Percentiles rank a stretch among this genome's conserved stretches.
Evolutionary conservation across 2,888 invertebrate species (phyloP).

Genomic region (Marasmarcha lunaedactyla): DNA sequence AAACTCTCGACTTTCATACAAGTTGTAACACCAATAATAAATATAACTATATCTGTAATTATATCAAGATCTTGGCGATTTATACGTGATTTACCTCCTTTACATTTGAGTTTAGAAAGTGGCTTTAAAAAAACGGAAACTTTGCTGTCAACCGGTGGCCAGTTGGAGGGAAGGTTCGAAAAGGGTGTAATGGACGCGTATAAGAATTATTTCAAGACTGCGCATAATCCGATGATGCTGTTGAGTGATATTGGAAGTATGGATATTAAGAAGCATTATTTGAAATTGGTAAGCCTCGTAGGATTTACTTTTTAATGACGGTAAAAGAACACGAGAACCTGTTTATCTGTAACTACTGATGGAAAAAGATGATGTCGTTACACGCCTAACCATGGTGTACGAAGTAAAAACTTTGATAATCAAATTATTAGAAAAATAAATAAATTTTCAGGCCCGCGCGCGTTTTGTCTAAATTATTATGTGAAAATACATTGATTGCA

Average conservation of each 20-base stretch:
- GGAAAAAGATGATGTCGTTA: too few species aligned
- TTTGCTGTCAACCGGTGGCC: slow-evolving; percentile 30
- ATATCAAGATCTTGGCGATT: slow-evolving; percentile 59
- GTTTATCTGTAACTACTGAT: too few species aligned
- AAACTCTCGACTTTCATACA: slow-evolving; percentile 52
- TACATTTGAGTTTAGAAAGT: slow-evolving; percentile 63
- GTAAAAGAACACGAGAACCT: too few species aligned
- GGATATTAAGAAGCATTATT: slow-evolving; percentile 45
- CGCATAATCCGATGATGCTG: slow-evolving; percentile 30
- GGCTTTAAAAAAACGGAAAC: slow-evolving; percentile 45
- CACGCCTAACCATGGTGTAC: too few species aligned
- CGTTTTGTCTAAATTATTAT: too few species aligned
- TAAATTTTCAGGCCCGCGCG: too few species aligned
- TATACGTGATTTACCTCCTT: slow-evolving; percentile 68
- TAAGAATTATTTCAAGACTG: slow-evolving; percentile 40
- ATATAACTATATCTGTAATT: slow-evolving; percentile 49
- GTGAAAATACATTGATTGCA: too few species aligned
- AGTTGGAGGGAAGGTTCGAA: slow-evolving; percentile 32
- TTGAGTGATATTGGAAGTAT: slow-evolving; percentile 39
- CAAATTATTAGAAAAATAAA: too few species aligned
- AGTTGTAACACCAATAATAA: slow-evolving; percentile 51
- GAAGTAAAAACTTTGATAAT: too few species aligned
- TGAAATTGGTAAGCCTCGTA: slow-evolving; percentile 44
- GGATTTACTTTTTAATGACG: too few species aligned
- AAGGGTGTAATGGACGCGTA: slow-evolving; percentile 34